These are phyloP conservation scores for Artibeus jamaicensis DNA, from an alignment of 2,797 vertebrate genomes.

Conservation along the genomic window DNA sequence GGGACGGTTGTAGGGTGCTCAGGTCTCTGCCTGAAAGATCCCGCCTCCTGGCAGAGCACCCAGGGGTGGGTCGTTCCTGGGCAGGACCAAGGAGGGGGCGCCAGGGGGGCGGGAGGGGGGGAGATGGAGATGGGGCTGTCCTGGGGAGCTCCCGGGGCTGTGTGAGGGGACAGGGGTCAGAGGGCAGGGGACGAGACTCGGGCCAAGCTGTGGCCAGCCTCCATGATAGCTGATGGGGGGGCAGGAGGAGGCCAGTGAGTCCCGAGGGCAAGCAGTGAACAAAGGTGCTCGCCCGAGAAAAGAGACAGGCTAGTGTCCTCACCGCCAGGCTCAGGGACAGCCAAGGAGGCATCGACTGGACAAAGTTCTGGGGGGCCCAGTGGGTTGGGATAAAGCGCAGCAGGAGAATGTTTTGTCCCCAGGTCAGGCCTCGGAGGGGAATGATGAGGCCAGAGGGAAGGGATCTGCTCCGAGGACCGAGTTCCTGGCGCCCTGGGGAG, in stretches of 20 bases:
- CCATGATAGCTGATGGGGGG: not conserved
- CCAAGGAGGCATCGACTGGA: not conserved
- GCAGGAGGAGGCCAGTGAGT: not conserved
- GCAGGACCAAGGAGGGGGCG: too few relatives aligned
- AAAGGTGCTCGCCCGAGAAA: not conserved
- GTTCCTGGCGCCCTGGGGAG: not conserved
- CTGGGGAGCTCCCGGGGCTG: not conserved
- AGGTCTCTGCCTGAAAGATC: too few relatives aligned
- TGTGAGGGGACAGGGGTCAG: too few relatives aligned
- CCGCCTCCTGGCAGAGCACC: too few relatives aligned
- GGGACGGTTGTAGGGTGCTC: too few relatives aligned
- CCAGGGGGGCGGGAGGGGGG: not conserved
- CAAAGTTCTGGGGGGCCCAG: not conserved
- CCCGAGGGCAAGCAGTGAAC: not conserved
- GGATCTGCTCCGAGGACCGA: not conserved
- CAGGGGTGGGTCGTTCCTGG: too few relatives aligned
- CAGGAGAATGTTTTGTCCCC: not conserved
- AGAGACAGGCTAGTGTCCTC: too few relatives aligned
- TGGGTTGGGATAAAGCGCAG: not conserved
- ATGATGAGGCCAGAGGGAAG: not conserved
- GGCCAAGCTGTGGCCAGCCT: not conserved
- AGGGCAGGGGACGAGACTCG: fast-evolving
- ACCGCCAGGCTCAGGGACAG: not conserved
- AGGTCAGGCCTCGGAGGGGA: not conserved
- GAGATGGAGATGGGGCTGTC: not conserved